Evolutionary conservation across 2,888 invertebrate genomes (phyloP).

Genomic region (Heliconius cydno): DNA sequence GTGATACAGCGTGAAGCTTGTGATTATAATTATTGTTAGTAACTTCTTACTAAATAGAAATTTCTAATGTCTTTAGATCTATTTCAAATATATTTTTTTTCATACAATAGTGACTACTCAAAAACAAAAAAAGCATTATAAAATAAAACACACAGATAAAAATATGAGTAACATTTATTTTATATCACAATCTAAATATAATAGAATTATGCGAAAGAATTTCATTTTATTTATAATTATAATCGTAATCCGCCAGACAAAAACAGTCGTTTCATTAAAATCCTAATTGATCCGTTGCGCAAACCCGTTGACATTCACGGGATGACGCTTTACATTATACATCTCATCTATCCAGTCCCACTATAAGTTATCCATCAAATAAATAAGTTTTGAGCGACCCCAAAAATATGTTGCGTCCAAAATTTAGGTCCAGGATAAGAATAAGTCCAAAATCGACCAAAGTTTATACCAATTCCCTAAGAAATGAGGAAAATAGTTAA

Average conservation of each 20-base stretch:
- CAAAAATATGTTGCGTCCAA: conserved; percentile 34
- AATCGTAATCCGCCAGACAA: conserved; percentile 53
- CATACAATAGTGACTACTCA: background rate
- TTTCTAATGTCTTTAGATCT: background rate
- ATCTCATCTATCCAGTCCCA: conserved; percentile 5
- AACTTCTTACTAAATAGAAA: too few relatives aligned
- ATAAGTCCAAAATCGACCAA: background rate
- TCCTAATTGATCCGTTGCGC: conserved; percentile 2
- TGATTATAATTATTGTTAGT: too few relatives aligned
- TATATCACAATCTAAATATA: conserved; percentile 34
- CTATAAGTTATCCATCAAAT: conserved; percentile 51
- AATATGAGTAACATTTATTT: conserved; percentile 32
- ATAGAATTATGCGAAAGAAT: conserved; percentile 24
- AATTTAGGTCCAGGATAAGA: background rate
- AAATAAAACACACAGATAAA: conserved; percentile 4
- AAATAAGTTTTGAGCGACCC: conserved; percentile 60
- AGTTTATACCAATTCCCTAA: background rate
- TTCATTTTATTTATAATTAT: conserved; percentile 5
- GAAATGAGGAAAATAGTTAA: background rate
- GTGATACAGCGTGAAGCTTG: too few relatives aligned
- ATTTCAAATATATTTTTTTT: background rate
- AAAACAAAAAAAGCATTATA: background rate
- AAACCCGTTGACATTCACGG: background rate
- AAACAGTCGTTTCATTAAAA: conserved; percentile 54
- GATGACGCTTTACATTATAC: background rate